phyloP scores from a whole-genome alignment of 2,888 invertebrate genomes.

The Sisyra nigra region DNA sequence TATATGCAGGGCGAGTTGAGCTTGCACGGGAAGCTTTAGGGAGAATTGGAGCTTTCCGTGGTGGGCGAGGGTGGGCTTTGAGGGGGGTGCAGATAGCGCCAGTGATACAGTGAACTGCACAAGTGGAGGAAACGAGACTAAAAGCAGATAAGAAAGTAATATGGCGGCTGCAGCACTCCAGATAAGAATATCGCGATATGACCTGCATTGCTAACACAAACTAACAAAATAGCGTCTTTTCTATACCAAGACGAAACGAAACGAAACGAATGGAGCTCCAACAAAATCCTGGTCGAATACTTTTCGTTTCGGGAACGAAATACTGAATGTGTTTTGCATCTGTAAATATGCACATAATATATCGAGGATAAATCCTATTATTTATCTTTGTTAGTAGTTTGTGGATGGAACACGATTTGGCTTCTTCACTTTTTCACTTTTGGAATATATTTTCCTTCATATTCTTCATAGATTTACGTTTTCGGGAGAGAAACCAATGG shows the following conservation, averaged over 20 bases:
- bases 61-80: constrained; percentile 18
- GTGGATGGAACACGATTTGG: too few species aligned
- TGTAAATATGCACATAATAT: too few species aligned
- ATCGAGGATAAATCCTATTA: too few species aligned
- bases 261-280: neutral
- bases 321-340: neutral
- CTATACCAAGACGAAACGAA: neutral
- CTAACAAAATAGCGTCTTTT: neutral
- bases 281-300: neutral
- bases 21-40: too few species aligned
- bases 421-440: too few species aligned
- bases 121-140: constrained; percentile 27
- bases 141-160: constrained; percentile 27
- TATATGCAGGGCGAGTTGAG: too few species aligned
- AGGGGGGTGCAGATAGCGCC: constrained; percentile 24
- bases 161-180: constrained; percentile 24
- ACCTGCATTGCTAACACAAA: constrained; percentile 16
- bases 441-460: too few species aligned
- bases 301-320: neutral
- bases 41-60: too few species aligned
- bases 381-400: too few species aligned
- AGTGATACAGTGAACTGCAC: constrained; percentile 23
- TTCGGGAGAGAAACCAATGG: too few species aligned
- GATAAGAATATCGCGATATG: constrained; percentile 18
- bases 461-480: too few species aligned